phyloP scores from a whole-genome alignment of 2,797 vertebrate species.

The Typhlichthys eigenmanni region DNA sequence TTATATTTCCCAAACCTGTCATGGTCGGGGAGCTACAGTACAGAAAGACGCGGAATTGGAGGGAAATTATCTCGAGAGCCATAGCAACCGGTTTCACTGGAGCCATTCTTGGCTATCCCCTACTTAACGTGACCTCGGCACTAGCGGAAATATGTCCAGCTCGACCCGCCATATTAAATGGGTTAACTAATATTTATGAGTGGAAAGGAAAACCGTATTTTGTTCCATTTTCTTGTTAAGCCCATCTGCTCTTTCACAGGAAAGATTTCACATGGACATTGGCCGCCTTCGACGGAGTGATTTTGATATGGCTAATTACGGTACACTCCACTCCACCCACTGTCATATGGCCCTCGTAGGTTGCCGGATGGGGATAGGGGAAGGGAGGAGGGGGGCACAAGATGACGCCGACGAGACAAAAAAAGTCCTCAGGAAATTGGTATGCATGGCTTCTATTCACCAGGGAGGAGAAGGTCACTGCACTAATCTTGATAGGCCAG shows the following conservation, averaged over 20 bases:
- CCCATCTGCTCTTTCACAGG: conserved; percentile 61
- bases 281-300: conserved; percentile 56
- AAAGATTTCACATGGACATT: conserved; percentile 68
- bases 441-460: conserved; percentile 65
- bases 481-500: conserved; percentile 62
- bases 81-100: conserved; percentile 57
- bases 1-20: conserved; percentile 61
- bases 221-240: conserved; percentile 65
- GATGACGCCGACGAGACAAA: conserved; percentile 24
- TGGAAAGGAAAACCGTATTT: conserved; percentile 48
- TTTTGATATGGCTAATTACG: conserved; percentile 74
- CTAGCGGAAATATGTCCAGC: conserved; percentile 48
- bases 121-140: conserved; percentile 8
- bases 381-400: conserved; percentile 7
- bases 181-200: conserved; percentile 69
- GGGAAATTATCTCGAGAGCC: conserved; percentile 64
- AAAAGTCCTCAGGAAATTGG: conserved; percentile 55
- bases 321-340: conserved; percentile 64
- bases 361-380: conserved; percentile 62
- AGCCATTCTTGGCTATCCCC: conserved; percentile 43
- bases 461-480: conserved; percentile 72
- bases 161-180: conserved; percentile 68
- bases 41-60: conserved; percentile 42
- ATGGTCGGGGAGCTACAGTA: conserved; percentile 52
- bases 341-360: conserved; percentile 64